phyloP scores from a whole-genome alignment of 2,797 vertebrate genomes.

The Lacerta agilis region DNA sequence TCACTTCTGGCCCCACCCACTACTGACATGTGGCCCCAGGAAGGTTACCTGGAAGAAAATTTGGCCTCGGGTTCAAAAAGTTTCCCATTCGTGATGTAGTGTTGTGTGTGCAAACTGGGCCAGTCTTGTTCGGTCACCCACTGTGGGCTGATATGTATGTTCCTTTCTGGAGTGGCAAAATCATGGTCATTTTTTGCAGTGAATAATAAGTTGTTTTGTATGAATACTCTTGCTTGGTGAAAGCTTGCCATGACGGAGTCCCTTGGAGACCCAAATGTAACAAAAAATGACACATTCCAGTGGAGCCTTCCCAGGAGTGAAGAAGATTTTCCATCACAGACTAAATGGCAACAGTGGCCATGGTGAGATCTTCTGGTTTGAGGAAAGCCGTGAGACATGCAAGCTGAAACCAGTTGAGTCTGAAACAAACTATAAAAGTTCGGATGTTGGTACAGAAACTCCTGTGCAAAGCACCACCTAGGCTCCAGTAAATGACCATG shows the following conservation, averaged over 20 bases:
- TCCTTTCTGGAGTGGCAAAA: not conserved
- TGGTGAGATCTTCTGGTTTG: not conserved
- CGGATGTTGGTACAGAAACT: slow-evolving; percentile 6
- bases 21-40: too few species aligned
- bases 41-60: too few species aligned
- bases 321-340: not conserved
- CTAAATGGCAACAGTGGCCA: not conserved
- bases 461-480: slow-evolving; percentile 5
- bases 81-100: too few species aligned
- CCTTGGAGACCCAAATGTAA: not conserved
- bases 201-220: not conserved
- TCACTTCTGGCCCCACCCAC: too few species aligned
- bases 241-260: not conserved
- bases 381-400: slow-evolving; percentile 2
- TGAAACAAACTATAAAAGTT: slow-evolving; percentile 16
- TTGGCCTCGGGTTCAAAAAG: too few species aligned
- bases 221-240: not conserved
- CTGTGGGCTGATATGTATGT: not conserved
- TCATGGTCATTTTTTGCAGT: not conserved
- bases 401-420: slow-evolving; percentile 23
- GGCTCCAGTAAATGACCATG: slow-evolving; percentile 7
- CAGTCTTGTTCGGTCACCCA: not conserved
- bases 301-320: not conserved
- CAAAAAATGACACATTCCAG: not conserved
- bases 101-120: too few species aligned